Conservation (phyloP, 1,140 invertebrate species). For the Neelides sp. region DNA sequence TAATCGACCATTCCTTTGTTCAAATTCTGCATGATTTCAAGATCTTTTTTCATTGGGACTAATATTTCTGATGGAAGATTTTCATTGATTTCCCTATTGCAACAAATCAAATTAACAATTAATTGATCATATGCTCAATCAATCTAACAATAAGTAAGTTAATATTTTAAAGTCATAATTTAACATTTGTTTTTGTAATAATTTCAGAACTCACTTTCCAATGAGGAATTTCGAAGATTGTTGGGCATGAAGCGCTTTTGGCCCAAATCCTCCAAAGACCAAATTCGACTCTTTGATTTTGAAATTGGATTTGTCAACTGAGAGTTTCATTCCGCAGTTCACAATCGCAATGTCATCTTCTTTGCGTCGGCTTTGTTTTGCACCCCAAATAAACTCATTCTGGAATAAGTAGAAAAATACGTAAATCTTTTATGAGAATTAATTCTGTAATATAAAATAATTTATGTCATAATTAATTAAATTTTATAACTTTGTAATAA, state of each 20-base stretch:
- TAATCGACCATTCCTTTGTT: too few relatives aligned
- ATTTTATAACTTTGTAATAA: too few relatives aligned
- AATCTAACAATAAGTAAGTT: too few relatives aligned
- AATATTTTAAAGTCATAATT: too few relatives aligned
- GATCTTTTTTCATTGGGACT: too few relatives aligned
- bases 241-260: conserved; percentile 40
- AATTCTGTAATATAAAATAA: conserved; percentile 1
- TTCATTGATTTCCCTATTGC: too few relatives aligned
- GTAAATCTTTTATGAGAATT: neutral
- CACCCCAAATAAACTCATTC: conserved; percentile 40
- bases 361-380: conserved; percentile 43
- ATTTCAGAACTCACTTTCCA: conserved; percentile 33
- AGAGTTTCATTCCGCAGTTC: conserved; percentile 37
- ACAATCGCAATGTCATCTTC: conserved; percentile 50
- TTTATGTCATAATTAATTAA: too few relatives aligned
- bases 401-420: conserved; percentile 20
- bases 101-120: too few relatives aligned
- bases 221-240: conserved; percentile 36
- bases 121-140: too few relatives aligned
- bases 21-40: too few relatives aligned
- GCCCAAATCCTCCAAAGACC: conserved; percentile 44
- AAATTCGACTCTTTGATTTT: conserved; percentile 36
- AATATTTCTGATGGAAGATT: too few relatives aligned
- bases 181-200: conserved; percentile 5
- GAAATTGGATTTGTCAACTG: conserved; percentile 11